Base-by-base conservation (phyloP, 2,113 vertebrate genomes). In the Amia ocellicauda region DNA sequence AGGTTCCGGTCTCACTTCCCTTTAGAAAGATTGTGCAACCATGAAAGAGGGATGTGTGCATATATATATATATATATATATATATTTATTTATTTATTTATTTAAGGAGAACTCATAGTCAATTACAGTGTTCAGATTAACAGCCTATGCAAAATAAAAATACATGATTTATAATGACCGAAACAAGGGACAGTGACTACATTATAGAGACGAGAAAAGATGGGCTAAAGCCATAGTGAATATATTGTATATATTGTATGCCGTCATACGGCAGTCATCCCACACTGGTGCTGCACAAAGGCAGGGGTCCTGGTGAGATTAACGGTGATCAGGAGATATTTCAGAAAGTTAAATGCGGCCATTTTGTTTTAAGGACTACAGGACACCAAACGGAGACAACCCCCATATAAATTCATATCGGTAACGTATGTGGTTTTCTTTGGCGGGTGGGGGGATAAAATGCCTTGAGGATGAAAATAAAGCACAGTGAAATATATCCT, bases 401-500 rank as follows among this genome's bases (percentile, higher is more conserved):
- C 14, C 29, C 16, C 14, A 11, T 14, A n/a, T 27, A 14, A 62
- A 16, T 49, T 10, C 14, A 13, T 19, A 22, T 4, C 4, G 14
- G 47, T 7, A 23, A 45, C n/a, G n/a, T 52, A 9, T 10, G 7
- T 3, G 1, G 20, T 17, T 2, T 53, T 29, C 52, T 56, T 23
- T 29, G 11, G n/a, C 11, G 8, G 51, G 51, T 26, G 51, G 51
- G 22, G 20, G 1, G 10, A 7, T 9, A 52, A 36, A 11, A 36
- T 36, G 31, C 31, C 31, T 36, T 36, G 31, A 36, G 31, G 31
- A 36, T 2, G 75, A 73, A 72, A 80, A 80, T 71, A 78, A 78
- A n/a, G n/a, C n/a, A n/a, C n/a, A n/a, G n/a, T n/a, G n/a, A 85
- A 82, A 86, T 78, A 85, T 62, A 75, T 85, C 85, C 90, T 83